These are phyloP conservation scores for Pseudolycoriella hygida DNA, from an alignment of 2,888 invertebrate genomes.

Conservation along the genomic window DNA sequence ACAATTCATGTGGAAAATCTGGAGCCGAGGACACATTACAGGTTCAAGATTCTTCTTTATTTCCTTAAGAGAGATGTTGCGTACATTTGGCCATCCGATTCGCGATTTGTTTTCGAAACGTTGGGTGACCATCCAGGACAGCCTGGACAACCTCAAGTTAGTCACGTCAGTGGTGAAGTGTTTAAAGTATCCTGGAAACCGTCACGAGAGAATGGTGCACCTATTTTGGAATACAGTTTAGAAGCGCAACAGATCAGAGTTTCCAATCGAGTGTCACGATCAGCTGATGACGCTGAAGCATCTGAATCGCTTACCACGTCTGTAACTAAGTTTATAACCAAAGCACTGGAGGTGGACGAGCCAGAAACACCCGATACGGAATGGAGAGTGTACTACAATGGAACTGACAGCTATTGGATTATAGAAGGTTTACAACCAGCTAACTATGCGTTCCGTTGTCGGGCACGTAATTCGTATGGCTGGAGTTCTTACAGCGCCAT, in stretches of 20 bases:
- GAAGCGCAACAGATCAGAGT: conserved; percentile 39
- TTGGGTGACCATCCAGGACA: conserved; percentile 60
- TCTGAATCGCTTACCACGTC: conserved; percentile 20
- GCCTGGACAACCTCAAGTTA: conserved; percentile 59
- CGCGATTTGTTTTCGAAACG: conserved; percentile 57
- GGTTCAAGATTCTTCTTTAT: conserved; percentile 45
- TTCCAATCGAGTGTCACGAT: conserved; percentile 14
- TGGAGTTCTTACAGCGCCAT: conserved; percentile 60
- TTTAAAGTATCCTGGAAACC: conserved; percentile 70
- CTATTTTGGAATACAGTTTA: conserved; percentile 53
- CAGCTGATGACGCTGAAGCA: conserved; percentile 6
- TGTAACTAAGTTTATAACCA: conserved; percentile 14
- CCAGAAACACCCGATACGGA: conserved; percentile 31
- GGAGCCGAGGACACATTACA: conserved; percentile 58
- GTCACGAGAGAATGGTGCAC: conserved; percentile 57
- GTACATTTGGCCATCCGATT: conserved; percentile 56
- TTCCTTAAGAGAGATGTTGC: conserved; percentile 41
- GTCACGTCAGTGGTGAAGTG: conserved; percentile 50
- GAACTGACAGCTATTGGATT: conserved; percentile 67
- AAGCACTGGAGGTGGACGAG: conserved; percentile 36
- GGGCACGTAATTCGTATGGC: conserved; percentile 63
- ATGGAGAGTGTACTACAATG: conserved; percentile 56
- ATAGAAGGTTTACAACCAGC: conserved; percentile 41
- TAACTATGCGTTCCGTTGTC: conserved; percentile 54
- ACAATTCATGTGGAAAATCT: conserved; percentile 28